phyloP scores from a whole-genome alignment of 2,113 vertebrate species.

The Sakesphorus luctuosus region DNA sequence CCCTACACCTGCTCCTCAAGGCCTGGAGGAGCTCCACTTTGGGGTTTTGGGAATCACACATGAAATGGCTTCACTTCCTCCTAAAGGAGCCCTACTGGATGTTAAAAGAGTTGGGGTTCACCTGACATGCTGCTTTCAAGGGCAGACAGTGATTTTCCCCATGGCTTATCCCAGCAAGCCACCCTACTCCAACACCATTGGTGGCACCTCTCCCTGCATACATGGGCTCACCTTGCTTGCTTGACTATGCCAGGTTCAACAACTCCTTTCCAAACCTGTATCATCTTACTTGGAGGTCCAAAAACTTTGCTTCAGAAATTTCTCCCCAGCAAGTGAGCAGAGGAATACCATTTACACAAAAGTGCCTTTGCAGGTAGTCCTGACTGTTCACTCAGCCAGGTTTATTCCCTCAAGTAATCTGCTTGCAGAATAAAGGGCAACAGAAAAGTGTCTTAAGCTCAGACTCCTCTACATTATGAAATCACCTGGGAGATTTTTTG shows the following conservation, averaged over 20 bases:
- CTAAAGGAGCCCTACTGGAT: background rate
- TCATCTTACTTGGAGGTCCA: background rate
- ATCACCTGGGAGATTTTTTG: background rate
- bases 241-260: background rate
- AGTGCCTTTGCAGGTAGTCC: background rate
- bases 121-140: background rate
- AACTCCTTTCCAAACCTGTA: background rate
- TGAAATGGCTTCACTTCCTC: background rate
- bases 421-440: background rate
- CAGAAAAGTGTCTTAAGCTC: background rate
- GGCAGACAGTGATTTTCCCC: background rate
- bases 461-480: background rate
- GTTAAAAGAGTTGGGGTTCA: background rate
- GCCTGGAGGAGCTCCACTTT: background rate
- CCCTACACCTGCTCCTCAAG: background rate
- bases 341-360: background rate
- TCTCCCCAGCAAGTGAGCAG: accelerated
- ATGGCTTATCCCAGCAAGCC: background rate
- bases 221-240: background rate
- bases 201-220: background rate
- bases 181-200: background rate
- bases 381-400: background rate
- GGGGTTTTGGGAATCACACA: background rate
- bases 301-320: background rate
- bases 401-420: background rate